These are phyloP conservation scores for Thecocarcelia acutangulata DNA, from an alignment of 2,888 invertebrate species.

Conservation along the genomic window DNA sequence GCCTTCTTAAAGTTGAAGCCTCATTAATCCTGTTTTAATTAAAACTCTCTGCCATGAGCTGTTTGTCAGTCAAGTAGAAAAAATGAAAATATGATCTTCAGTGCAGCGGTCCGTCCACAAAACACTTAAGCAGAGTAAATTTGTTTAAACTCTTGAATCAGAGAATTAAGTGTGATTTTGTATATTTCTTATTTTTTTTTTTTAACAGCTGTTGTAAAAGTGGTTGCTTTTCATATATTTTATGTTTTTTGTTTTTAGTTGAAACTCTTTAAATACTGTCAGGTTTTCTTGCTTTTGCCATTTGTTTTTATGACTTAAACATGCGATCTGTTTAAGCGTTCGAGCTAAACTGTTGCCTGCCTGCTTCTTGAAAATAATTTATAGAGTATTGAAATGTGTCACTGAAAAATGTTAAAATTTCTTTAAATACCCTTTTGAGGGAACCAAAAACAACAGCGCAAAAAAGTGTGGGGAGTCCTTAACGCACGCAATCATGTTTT, in stretches of 20 bases:
- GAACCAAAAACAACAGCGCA: constrained; percentile 11
- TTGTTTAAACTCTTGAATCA: constrained; percentile 6
- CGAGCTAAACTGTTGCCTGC: constrained; percentile 23
- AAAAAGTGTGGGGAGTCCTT: constrained; percentile 63
- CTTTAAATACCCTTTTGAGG: constrained; percentile 63
- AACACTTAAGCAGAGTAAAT: constrained; percentile 22
- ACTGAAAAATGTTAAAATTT: constrained; percentile 69
- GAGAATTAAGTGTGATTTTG: constrained; percentile 1
- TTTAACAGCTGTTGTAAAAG: constrained; percentile 55
- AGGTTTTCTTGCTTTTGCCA: constrained; percentile 46
- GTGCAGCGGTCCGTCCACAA: neutral
- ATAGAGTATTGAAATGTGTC: constrained; percentile 70
- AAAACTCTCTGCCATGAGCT: constrained; percentile 42
- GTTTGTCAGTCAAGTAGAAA: constrained; percentile 30
- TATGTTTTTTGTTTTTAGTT: constrained; percentile 10
- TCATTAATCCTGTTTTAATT: constrained; percentile 67
- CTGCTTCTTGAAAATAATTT: constrained; percentile 60
- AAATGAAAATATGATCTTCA: constrained; percentile 44
- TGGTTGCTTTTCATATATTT: constrained; percentile 15
- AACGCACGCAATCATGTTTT: constrained; percentile 52
- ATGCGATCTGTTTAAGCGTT: constrained; percentile 43
- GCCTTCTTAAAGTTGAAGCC: constrained; percentile 54
- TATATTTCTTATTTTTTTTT: neutral
- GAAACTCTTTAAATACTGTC: constrained; percentile 45
- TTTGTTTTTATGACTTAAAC: constrained; percentile 53